Evolutionary conservation across 2,797 vertebrate species (phyloP).

Genomic region (Cyprinella venusta): DNA sequence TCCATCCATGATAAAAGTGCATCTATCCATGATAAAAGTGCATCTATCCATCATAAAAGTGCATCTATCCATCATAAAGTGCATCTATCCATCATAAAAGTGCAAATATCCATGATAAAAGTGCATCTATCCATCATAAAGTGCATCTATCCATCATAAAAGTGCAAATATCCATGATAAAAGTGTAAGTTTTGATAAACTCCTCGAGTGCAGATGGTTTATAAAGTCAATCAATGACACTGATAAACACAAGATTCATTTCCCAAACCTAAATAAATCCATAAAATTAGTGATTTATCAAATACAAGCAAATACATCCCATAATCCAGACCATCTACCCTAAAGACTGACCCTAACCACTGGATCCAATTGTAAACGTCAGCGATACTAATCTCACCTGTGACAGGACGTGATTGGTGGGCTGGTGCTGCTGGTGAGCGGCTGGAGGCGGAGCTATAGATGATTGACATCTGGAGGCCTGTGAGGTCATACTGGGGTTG

Average conservation of each 20-base stretch:
- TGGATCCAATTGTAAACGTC: neutral
- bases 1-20: no score
- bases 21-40: no score
- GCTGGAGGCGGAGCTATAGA: constrained; percentile 77
- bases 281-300: neutral
- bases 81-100: no score
- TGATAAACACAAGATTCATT: neutral
- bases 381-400: constrained; percentile 75
- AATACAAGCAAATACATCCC: neutral
- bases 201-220: neutral
- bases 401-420: constrained; percentile 80
- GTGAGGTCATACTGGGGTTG: constrained; percentile 82
- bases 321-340: no score
- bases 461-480: constrained; percentile 79
- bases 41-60: no score
- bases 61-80: no score
- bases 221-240: neutral
- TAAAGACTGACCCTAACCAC: neutral
- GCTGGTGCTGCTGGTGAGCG: constrained; percentile 78
- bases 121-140: no score
- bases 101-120: no score
- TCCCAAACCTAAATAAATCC: neutral
- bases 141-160: no score
- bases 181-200: neutral
- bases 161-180: no score